Base-by-base conservation (phyloP, 2,113 vertebrate genomes). In the Ceuthmochares aereus region DNA sequence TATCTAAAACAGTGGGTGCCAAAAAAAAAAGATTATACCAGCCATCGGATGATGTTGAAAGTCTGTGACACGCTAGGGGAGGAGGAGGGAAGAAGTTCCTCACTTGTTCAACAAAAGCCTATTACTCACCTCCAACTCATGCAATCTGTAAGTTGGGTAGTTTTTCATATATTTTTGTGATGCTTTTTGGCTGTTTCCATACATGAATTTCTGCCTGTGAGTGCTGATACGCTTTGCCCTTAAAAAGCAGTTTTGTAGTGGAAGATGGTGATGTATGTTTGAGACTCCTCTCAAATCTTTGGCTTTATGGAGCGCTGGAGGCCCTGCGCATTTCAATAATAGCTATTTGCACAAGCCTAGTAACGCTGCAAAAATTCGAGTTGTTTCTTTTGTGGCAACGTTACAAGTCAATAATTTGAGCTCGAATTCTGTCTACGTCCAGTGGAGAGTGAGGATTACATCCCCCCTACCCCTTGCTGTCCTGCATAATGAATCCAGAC, bases 371-470 rank as follows among this genome's bases (percentile, higher is more conserved):
- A 92, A 87, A 91, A 82, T 49, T 79, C 19, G 72, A 92, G 69
- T 52, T 14, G 59, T 86, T 95, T 84, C 34, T 80, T 72, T 76
- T 80, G 79, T 92, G 68, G 80, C 43, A 63, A 78, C 1, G 6
- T 55, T 93, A 51, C 64, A 66, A 95, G 32, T 69, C 82, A 91
- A 80, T 94, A 90, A 90, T 68, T 96, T 70, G 83, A 84, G 55
- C 79, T 89, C 4, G 0, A 25, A 86, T 63, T 52, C 55, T 81
- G 88, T 84, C n/a, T 49, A 6, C 40, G 55, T 76, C 81, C 59
- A 70, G 67, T 49, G 72, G 55, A 64, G 60, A 86, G 79, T 1
- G 23, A 76, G 67, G 59, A 95, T 59, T 87, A 55, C 49, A 42
- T 23, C 18, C 12, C 47, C 32, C 8, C 25, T 64, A 75, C 52